Evolutionary conservation across 2,113 vertebrate genomes (phyloP), one percentile per base, ranked within the genome.

Genomic region (Heliornis fulica): DNA sequence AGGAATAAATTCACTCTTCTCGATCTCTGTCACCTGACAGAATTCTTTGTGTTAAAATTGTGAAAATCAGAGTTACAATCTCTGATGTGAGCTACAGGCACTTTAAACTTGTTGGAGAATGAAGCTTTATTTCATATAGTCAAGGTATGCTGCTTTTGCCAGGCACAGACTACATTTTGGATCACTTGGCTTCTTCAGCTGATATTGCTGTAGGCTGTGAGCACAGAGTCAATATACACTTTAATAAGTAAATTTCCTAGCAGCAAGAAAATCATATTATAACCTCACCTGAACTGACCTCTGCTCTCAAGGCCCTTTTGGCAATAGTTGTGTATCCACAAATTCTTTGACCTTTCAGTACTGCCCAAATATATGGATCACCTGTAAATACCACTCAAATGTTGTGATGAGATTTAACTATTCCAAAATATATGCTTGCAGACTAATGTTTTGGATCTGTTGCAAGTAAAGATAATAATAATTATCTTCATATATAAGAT

Each of bases 161-260:
- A 63, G 53, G 20, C 34, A 90, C 32, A 63, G 65, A 46, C 65
- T 64, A 68, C 21, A 15, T 66, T 87, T 94, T 85, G 87, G 57
- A 83, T 79, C 78, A 26, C n/a, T 87, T 69, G 31, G 15, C 21
- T 85, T 93, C 56, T 82, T 81, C 43, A n/a, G 60, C 16, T 91
- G 82, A 53, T 88, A n/a, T 69, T 83, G 57, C 77, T 87, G 74
- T 31, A 51, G 61, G 65, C 57, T 68, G 15, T 71, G 25, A 93
- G 46, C 66, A 87, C 48, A 40, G 65, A 54, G 43, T 94, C 94
- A 95, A 96, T 89, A 95, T 95, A 92, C 43, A 61, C 63, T 94
- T 94, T 88, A 91, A 92, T 92, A 96, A 87, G 53, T 93, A 93
- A 90, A 89, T 83, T 84, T 89, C 72, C 70, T 43, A 46, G 69